Evolutionary conservation across 30 jellyfish, hydroid and myxozoan species (phyloP), one percentile per base, ranked within the genome.

Genomic region (Hydractinia echinata): DNA sequence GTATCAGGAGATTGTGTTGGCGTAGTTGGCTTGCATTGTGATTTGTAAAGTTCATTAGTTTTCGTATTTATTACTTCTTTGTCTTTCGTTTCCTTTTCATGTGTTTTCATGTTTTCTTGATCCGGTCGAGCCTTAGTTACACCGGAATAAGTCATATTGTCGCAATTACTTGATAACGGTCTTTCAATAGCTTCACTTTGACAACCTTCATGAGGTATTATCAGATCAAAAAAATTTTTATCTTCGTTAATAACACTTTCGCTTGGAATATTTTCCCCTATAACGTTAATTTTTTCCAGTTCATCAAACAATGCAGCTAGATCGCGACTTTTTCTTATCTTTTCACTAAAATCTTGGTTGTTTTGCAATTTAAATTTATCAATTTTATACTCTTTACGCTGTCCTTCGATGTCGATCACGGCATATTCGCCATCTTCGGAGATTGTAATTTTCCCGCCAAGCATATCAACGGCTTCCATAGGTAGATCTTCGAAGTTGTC

Each of bases 381-480:
- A 7, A 77, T 77, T 66, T 77, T 77, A 51, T 77, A 77, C 39
- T 77, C 85, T 30, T 66, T 77, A 21, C 55, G 55, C 7, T 54
- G 55, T 10, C 85, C 85, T 77, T 77, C 85, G 15, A 77, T 10
- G 30, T 77, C 58, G 53, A 77, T 77, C 18, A 77, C 55, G 18
- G 85, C 85, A 56, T 77, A 77, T 54, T 77, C 85, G 16, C 85
- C 85, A 58, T 77, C 79, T 44, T 77, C 85, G 55, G 85, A 77
- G 30, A 77, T 77, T 30, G 55, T 77, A 14, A 77, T 66, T 20
- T 54, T 55, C 11, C 85, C 85, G 58, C 85, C 85, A 10, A 77
- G 58, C 8, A 54, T 14, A 6, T 66, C 85, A 58, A 77, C 77
- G 1, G 62, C 39, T 7, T 76, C 81, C 61, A 71, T 1, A 7